Evolutionary conservation across 2,797 vertebrate species (phyloP).

Genomic region (Ptychadena robeensis): DNA sequence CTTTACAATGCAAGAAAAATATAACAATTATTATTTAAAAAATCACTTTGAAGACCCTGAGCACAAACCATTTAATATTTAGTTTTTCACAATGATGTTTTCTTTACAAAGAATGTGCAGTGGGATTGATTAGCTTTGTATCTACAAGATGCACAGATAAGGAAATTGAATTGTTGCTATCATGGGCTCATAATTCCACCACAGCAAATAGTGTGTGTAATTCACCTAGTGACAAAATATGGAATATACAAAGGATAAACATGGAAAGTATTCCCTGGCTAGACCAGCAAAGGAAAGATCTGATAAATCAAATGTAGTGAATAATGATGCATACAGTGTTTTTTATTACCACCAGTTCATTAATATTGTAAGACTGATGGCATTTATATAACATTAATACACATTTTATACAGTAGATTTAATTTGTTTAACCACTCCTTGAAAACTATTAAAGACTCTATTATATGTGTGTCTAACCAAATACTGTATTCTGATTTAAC

Average conservation of each 20-base stretch:
- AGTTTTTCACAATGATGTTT: slow-evolving; percentile 48
- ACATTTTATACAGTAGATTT: no score
- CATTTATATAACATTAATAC: no score
- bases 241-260: slow-evolving; percentile 24
- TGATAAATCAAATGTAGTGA: slow-evolving; percentile 32
- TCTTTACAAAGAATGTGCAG: slow-evolving; percentile 59
- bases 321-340: neutral
- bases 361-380: no score
- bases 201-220: slow-evolving; percentile 42
- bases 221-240: slow-evolving; percentile 44
- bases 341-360: no score
- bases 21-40: no score
- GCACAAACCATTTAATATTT: slow-evolving; percentile 57
- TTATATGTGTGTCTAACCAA: no score
- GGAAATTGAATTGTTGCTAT: slow-evolving; percentile 65
- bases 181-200: slow-evolving; percentile 46
- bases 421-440: no score
- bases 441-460: no score
- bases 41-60: no score
- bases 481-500: no score
- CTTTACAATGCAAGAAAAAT: no score
- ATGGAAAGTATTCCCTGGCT: slow-evolving; percentile 22
- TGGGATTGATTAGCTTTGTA: slow-evolving; percentile 62
- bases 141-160: slow-evolving; percentile 59
- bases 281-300: slow-evolving; percentile 35